phyloP scores from a whole-genome alignment of 2,113 vertebrate genomes.

The Otolemur garnettii region DNA sequence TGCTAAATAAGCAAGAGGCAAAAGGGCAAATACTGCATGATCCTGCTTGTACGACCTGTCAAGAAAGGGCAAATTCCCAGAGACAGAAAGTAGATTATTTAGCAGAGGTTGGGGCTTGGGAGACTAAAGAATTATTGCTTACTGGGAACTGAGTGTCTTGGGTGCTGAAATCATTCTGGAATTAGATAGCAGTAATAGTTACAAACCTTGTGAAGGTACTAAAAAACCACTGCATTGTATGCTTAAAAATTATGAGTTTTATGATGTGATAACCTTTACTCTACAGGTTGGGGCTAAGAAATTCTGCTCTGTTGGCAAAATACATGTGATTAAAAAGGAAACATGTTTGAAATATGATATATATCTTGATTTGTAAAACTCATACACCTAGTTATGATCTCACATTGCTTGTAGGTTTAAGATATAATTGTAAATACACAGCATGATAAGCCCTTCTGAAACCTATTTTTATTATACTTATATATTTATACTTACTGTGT shows the following conservation, averaged over 20 bases:
- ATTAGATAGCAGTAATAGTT: background rate
- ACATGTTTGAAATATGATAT: background rate
- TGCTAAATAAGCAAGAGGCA: background rate
- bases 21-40: background rate
- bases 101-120: background rate
- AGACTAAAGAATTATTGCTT: background rate
- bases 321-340: background rate
- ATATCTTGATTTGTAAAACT: constrained; percentile 22
- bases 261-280: background rate
- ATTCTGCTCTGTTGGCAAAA: background rate
- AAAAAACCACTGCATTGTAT: constrained; percentile 29
- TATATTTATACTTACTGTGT: background rate
- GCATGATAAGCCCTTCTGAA: background rate
- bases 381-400: background rate
- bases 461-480: background rate
- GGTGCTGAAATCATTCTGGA: background rate
- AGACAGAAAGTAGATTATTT: background rate
- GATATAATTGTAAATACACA: background rate
- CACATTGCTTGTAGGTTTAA: constrained; percentile 13
- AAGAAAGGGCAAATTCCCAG: background rate
- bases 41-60: background rate
- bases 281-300: background rate
- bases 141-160: background rate
- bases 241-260: background rate
- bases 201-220: background rate